phyloP scores from a whole-genome alignment of 1,140 invertebrate species.

The Diorhabda sublineata region DNA sequence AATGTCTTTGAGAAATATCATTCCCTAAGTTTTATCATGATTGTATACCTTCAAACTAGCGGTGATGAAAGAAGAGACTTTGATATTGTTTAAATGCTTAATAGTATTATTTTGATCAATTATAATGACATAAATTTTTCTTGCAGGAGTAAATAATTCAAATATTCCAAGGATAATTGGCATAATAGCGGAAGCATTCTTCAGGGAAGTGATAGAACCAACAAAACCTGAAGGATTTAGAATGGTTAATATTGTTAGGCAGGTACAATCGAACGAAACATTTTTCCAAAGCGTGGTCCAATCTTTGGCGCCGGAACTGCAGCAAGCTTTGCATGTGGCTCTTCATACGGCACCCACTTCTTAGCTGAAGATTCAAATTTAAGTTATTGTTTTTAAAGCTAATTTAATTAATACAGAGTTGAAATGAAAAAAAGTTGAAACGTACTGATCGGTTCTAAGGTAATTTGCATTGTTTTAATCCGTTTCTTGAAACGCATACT shows the following conservation, averaged over 20 bases:
- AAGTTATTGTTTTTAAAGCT: constrained; percentile 25
- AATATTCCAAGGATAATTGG: constrained; percentile 86
- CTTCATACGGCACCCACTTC: constrained; percentile 41
- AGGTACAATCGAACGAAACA: constrained; percentile 76
- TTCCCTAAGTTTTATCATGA: too few relatives aligned
- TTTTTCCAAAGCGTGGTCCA: constrained; percentile 79
- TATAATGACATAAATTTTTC: background rate
- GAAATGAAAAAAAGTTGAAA: constrained; percentile 21
- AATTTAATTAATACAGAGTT: constrained; percentile 20
- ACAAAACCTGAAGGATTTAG: constrained; percentile 60
- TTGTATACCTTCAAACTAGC: too few relatives aligned
- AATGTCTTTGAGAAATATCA: too few relatives aligned
- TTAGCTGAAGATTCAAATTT: constrained; percentile 21
- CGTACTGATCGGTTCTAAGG: constrained; percentile 2
- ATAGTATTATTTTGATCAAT: too few relatives aligned
- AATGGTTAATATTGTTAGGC: constrained; percentile 70
- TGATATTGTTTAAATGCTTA: too few relatives aligned
- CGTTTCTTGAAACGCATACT: background rate
- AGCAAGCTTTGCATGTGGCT: constrained; percentile 73
- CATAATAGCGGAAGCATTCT: constrained; percentile 86
- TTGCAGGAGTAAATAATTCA: constrained; percentile 65
- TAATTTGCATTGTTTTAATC: background rate
- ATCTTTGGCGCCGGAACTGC: constrained; percentile 71
- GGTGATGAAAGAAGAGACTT: too few relatives aligned
- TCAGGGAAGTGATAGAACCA: constrained; percentile 71